These are phyloP conservation scores for Upupa epops DNA, from an alignment of 2,113 vertebrate genomes.

Conservation along the genomic window DNA sequence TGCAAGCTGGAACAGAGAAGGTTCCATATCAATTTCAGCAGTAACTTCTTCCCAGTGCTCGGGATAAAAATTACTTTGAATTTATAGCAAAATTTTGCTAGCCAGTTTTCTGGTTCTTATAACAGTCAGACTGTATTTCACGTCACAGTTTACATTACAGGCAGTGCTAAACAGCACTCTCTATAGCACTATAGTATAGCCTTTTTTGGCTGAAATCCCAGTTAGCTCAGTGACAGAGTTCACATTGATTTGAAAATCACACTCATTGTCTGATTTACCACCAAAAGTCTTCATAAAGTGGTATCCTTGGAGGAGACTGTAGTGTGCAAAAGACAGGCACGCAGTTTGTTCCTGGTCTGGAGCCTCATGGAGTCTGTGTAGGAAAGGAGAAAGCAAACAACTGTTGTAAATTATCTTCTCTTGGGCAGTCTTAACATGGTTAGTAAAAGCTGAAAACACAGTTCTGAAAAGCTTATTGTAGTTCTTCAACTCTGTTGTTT, in stretches of 20 bases:
- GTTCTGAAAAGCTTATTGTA: background rate
- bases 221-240: background rate
- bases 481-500: background rate
- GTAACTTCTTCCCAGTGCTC: too few species aligned
- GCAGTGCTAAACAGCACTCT: conserved; percentile 14
- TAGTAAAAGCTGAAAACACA: background rate
- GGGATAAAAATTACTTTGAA: background rate
- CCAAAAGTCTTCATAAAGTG: rapidly evolving
- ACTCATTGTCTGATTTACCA: background rate
- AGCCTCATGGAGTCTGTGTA: background rate
- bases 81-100: background rate
- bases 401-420: background rate
- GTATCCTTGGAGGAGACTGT: background rate
- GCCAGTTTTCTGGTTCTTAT: background rate
- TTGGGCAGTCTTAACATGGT: background rate
- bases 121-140: background rate
- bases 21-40: too few species aligned
- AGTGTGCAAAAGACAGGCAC: background rate
- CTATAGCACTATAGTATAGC: background rate
- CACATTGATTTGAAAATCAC: background rate
- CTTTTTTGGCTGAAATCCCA: conserved; percentile 13
- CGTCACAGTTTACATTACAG: conserved; percentile 29
- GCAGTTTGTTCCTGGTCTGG: background rate
- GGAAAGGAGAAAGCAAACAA: background rate
- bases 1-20: too few species aligned